A percentile compares a stretch with the other conserved stretches of the same genome.
These are phyloP conservation scores for Lethenteron reissneri DNA, from an alignment of 2,113 vertebrate species.

Conservation along the genomic window DNA sequence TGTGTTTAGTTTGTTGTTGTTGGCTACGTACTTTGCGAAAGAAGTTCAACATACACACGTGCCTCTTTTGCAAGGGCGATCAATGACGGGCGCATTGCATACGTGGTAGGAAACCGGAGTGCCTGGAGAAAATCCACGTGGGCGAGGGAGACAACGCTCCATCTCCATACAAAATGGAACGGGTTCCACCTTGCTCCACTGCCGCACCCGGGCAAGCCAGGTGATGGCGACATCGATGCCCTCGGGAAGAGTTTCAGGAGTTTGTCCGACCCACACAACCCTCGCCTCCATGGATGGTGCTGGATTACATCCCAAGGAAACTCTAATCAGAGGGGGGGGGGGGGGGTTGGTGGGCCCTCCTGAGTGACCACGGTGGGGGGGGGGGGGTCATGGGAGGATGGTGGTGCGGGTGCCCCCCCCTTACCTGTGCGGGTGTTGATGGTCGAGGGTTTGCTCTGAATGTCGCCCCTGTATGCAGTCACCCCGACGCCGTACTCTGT, in stretches of 20 bases:
- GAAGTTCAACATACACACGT: too few relatives aligned
- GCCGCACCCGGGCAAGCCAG: too few relatives aligned
- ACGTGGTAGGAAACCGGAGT: too few relatives aligned
- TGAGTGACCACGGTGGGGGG: not conserved
- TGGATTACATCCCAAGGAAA: not conserved
- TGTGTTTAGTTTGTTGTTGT: too few relatives aligned
- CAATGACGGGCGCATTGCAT: too few relatives aligned
- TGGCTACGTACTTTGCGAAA: too few relatives aligned
- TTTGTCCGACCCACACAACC: not conserved
- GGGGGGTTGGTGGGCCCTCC: not conserved
- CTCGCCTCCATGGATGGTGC: not conserved
- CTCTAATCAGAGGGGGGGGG: not conserved
- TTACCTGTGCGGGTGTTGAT: conserved; percentile 90
- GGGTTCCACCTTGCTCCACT: too few relatives aligned
- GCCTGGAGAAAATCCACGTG: too few relatives aligned
- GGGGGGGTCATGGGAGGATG: not conserved
- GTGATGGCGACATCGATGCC: too few relatives aligned
- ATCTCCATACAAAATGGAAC: too few relatives aligned
- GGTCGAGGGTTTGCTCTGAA: conserved; percentile 72
- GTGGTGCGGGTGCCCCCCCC: conserved; percentile 10
- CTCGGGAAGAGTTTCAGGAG: not conserved
- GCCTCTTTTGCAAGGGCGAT: too few relatives aligned
- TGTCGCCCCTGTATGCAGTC: conserved; percentile 45
- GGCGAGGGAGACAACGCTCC: too few relatives aligned
- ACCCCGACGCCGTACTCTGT: conserved; percentile 92